A percentile compares a stretch with the other conserved stretches of the same genome.
These are phyloP conservation scores for Lutraria lutraria DNA, from an alignment of 2,888 invertebrate genomes.

Conservation along the genomic window DNA sequence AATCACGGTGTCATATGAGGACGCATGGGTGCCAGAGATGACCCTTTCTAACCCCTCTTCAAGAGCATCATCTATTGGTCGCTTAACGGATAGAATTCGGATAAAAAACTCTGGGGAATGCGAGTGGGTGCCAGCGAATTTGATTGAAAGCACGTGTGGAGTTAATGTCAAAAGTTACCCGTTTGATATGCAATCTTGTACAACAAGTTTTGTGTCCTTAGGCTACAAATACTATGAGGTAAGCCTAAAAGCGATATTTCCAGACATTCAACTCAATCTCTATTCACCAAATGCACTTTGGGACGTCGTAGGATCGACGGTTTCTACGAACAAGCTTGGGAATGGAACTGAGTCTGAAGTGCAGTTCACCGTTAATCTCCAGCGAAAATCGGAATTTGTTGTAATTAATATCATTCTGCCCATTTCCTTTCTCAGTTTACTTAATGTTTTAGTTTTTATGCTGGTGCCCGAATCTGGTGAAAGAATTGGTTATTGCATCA, in stretches of 20 bases:
- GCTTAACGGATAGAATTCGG: neutral
- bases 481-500: constrained; percentile 41
- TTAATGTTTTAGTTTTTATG: constrained; percentile 25
- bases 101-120: neutral
- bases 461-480: constrained; percentile 40
- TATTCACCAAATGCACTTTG: constrained; percentile 36
- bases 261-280: neutral
- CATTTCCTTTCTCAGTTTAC: constrained; percentile 19
- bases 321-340: neutral
- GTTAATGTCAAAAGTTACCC: constrained; percentile 34
- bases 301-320: constrained; percentile 28
- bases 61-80: neutral
- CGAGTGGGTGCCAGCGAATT: constrained; percentile 3
- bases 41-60: constrained; percentile 50
- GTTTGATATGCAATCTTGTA: constrained; percentile 36
- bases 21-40: constrained; percentile 62
- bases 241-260: neutral
- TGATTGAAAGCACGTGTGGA: constrained; percentile 29
- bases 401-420: constrained; percentile 33
- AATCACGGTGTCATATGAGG: constrained; percentile 15
- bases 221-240: constrained; percentile 38
- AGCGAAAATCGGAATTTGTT: constrained; percentile 28
- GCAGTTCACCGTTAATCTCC: constrained; percentile 21
- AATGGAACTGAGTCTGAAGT: constrained; percentile 1
- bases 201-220: constrained; percentile 10